Evolutionary conservation across 2,888 invertebrate genomes (phyloP).

Genomic region (Mycalesis mineus): DNA sequence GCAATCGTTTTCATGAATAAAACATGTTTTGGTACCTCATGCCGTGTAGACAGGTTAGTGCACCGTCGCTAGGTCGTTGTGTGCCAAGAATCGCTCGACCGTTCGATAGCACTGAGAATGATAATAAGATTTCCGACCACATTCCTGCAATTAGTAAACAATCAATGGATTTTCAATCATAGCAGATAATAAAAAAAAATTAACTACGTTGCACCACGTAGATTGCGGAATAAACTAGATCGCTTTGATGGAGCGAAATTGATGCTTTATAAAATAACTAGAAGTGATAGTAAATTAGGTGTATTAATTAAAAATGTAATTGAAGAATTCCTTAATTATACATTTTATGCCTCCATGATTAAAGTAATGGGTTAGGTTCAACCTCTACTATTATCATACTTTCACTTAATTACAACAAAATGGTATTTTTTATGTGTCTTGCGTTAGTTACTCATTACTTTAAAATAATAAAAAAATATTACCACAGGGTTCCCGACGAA

Average conservation of each 20-base stretch:
- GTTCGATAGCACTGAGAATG: conserved; percentile 86
- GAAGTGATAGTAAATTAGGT: neutral
- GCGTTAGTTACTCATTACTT: neutral
- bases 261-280: neutral
- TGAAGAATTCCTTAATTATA: too few relatives aligned
- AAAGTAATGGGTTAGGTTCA: too few relatives aligned
- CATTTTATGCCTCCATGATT: too few relatives aligned
- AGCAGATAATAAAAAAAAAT: neutral
- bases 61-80: conserved; percentile 81
- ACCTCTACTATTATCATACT: too few relatives aligned
- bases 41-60: conserved; percentile 87
- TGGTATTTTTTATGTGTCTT: too few relatives aligned
- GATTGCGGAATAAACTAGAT: neutral
- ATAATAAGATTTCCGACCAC: conserved; percentile 80
- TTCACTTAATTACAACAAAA: too few relatives aligned
- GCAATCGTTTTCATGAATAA: neutral
- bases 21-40: conserved; percentile 70
- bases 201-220: neutral
- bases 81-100: conserved; percentile 86
- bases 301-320: neutral
- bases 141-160: conserved; percentile 60
- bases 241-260: neutral
- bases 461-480: conserved; percentile 11
- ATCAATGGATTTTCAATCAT: neutral
- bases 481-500: conserved; percentile 52